Percentiles rank a stretch among this genome's conserved stretches.
Evolutionary conservation across 1,140 invertebrate species (phyloP).

Genomic region (Drosophila chauvacae): DNA sequence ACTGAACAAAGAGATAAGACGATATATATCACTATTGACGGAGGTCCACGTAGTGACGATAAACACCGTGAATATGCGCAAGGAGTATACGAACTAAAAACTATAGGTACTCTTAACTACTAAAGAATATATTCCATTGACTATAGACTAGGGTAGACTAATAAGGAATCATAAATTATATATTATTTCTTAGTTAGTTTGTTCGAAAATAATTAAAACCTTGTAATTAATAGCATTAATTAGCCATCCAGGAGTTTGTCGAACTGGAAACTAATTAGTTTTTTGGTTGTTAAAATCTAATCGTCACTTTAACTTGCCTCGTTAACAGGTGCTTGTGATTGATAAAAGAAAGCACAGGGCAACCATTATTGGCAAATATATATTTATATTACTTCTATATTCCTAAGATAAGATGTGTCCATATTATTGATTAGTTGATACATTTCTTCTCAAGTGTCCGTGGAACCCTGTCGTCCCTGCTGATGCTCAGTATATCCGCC

Average conservation of each 20-base stretch:
- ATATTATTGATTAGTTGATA: background rate
- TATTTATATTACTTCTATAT: background rate
- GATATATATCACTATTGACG: background rate
- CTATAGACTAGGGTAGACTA: background rate
- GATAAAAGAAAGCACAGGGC: background rate
- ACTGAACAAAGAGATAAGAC: background rate
- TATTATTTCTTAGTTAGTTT: background rate
- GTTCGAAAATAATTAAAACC: background rate
- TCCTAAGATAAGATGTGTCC: background rate
- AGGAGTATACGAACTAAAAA: background rate
- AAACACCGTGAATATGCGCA: background rate
- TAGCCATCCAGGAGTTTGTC: too few relatives aligned
- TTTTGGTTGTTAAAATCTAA: background rate
- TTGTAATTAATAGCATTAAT: too few relatives aligned
- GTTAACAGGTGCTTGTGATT: background rate
- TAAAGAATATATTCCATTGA: background rate
- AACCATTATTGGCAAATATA: background rate
- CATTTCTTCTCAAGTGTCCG: slow-evolving; percentile 46
- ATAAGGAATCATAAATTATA: background rate
- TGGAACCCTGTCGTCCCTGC: slow-evolving; percentile 57
- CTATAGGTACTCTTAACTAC: background rate
- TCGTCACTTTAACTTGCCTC: too few relatives aligned
- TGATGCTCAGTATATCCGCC: slow-evolving; percentile 48
- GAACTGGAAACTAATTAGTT: too few relatives aligned
- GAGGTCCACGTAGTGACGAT: background rate